Percentiles rank a stretch among this genome's conserved stretches.
phyloP scores from a whole-genome alignment of 1,140 invertebrate genomes.

The Bombus breviceps region DNA sequence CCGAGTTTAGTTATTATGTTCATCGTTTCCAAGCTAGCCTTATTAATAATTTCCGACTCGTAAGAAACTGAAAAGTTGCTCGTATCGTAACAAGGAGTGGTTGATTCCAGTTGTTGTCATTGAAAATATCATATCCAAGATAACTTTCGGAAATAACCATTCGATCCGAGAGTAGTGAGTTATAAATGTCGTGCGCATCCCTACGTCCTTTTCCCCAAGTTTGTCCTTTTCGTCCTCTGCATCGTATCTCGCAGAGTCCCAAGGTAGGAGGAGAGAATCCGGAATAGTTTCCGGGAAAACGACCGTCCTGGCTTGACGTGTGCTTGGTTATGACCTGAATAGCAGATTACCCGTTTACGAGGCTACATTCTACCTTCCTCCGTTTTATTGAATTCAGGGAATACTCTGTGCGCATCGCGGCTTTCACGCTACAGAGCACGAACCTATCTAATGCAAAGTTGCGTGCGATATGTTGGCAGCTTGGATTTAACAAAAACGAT shows the following conservation, averaged over 20 bases:
- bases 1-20: too few relatives aligned
- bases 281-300: slow-evolving; percentile 72
- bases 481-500: not conserved
- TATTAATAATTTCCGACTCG: too few relatives aligned
- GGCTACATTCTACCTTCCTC: slow-evolving; percentile 51
- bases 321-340: slow-evolving; percentile 76
- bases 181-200: not conserved
- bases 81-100: too few relatives aligned
- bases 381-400: slow-evolving; percentile 68
- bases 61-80: not conserved
- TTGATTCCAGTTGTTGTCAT: not conserved
- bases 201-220: not conserved
- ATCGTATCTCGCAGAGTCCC: slow-evolving; percentile 60
- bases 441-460: not conserved
- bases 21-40: too few relatives aligned
- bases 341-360: slow-evolving; percentile 76
- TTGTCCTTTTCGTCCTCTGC: not conserved
- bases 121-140: not conserved
- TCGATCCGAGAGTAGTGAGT: not conserved
- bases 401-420: slow-evolving; percentile 33
- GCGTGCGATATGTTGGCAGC: not conserved
- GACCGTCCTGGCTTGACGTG: slow-evolving; percentile 61
- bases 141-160: not conserved
- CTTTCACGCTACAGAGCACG: not conserved
- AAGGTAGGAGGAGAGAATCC: slow-evolving; percentile 63